These are phyloP conservation scores for Laticauda laticaudata DNA, from an alignment of 2,113 vertebrate genomes.

Conservation along the genomic window DNA sequence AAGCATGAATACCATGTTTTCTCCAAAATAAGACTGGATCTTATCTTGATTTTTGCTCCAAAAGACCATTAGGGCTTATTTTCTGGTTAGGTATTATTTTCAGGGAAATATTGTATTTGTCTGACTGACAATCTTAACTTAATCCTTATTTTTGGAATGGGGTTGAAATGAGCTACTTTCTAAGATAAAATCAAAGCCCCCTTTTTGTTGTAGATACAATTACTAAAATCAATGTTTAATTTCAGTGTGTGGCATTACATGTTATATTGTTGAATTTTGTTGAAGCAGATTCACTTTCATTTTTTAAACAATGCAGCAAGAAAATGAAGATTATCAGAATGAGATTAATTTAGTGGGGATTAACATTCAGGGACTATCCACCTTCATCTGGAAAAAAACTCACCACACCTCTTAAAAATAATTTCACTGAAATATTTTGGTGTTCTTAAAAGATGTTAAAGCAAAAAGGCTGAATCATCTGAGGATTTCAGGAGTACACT, in stretches of 20 bases:
- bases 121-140: too few relatives aligned
- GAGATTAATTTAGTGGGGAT: background rate
- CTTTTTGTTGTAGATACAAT: background rate
- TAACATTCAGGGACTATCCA: background rate
- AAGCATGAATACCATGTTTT: too few relatives aligned
- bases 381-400: background rate
- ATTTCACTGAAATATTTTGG: slow-evolving; percentile 9
- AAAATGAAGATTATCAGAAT: background rate
- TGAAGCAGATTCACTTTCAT: background rate
- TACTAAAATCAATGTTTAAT: background rate
- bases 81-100: too few relatives aligned
- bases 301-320: background rate
- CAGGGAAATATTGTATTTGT: too few relatives aligned
- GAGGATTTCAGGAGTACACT: background rate
- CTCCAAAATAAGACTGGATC: too few relatives aligned
- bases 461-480: background rate
- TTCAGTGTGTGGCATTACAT: background rate
- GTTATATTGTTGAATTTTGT: background rate
- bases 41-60: too few relatives aligned
- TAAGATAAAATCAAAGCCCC: background rate
- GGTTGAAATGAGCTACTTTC: background rate
- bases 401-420: slow-evolving; percentile 13
- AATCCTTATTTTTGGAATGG: too few relatives aligned
- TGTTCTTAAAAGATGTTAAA: slow-evolving; percentile 12
- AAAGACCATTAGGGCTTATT: too few relatives aligned